A percentile compares a stretch with the other conserved stretches of the same genome.
Conservation (phyloP, 2,113 vertebrate genomes). For the Phrynosoma blainvillii region DNA sequence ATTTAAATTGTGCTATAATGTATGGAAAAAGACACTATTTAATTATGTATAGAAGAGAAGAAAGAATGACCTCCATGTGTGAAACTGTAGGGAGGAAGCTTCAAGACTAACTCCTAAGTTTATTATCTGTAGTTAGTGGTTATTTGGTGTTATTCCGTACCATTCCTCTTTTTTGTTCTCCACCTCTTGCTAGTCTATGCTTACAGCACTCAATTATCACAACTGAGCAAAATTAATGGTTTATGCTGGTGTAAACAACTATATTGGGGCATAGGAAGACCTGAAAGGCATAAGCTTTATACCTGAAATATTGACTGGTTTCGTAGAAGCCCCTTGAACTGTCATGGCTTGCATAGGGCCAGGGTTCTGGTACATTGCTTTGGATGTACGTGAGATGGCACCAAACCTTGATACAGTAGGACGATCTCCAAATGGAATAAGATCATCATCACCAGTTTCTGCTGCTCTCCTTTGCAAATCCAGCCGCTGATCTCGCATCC, state of each 20-base stretch:
- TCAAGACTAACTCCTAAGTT: neutral
- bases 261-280: neutral
- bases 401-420: slow-evolving; percentile 97
- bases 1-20: too few species aligned
- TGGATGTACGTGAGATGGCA: slow-evolving; percentile 95
- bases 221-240: neutral
- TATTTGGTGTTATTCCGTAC: too few species aligned
- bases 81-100: neutral
- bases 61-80: too few species aligned
- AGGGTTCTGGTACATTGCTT: slow-evolving; percentile 91
- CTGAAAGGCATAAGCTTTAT: rapidly evolving
- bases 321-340: slow-evolving; percentile 87
- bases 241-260: neutral
- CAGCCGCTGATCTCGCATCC: slow-evolving; percentile 86
- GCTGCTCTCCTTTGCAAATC: slow-evolving; percentile 89
- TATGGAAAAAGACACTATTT: too few species aligned
- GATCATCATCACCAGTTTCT: slow-evolving; percentile 94
- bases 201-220: neutral
- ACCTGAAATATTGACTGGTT: slow-evolving; percentile 90
- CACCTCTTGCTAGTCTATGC: neutral
- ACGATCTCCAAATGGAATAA: slow-evolving; percentile 95
- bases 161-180: neutral
- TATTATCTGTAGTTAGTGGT: neutral
- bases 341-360: slow-evolving; percentile 89
- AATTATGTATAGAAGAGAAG: neutral